Evolutionary conservation across 2,113 vertebrate genomes (phyloP), one percentile per base, ranked within the genome.

Genomic region (Calonectris borealis): DNA sequence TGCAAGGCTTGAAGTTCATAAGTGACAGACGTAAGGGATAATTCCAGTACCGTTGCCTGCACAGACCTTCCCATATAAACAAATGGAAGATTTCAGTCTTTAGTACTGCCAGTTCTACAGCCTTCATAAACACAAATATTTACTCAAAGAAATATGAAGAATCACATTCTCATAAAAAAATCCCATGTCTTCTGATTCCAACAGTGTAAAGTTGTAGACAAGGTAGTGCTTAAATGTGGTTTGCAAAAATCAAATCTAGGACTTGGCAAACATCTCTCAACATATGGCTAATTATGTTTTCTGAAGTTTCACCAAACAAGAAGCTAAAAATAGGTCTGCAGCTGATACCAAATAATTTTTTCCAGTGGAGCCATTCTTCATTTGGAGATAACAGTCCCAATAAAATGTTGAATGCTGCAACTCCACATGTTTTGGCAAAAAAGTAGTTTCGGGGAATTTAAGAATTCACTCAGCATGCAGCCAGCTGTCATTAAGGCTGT

Each of bases 391-490:
- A 97, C 69, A 29, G 86, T 77, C 85, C 91, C 90, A 96, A 65
- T 94, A 97, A 97, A 96, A 96, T 62, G 78, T 95, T 95, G 94
- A 94, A 96, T 97, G 90, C 93, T 96, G 72, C 90, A 97, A 94
- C 94, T 96, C 94, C 51, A 60, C 90, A 88, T 95, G 95, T 97
- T 97, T 96, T 98, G 98, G 98, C 97, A 97, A 72, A 91, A 92
- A 87, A 69, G 64, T 83, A 93, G 91, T 76, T 95, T 94, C 79
- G 73, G 96, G 97, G 97, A 97, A 94, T 86, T 96, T 90, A 96
- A 92, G 97, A 98, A 97, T 93, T 95, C 93, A 88, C 95, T 96
- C 97, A 96, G 97, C 97, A 93, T 96, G 98, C 96, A 90, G 98
- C 91, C 96, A 69, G 95, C 97, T 98, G 98, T 98, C 98, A 97